These are phyloP conservation scores for Neotragus pygmaeus DNA, from an alignment of 2,113 vertebrate species.

Conservation along the genomic window DNA sequence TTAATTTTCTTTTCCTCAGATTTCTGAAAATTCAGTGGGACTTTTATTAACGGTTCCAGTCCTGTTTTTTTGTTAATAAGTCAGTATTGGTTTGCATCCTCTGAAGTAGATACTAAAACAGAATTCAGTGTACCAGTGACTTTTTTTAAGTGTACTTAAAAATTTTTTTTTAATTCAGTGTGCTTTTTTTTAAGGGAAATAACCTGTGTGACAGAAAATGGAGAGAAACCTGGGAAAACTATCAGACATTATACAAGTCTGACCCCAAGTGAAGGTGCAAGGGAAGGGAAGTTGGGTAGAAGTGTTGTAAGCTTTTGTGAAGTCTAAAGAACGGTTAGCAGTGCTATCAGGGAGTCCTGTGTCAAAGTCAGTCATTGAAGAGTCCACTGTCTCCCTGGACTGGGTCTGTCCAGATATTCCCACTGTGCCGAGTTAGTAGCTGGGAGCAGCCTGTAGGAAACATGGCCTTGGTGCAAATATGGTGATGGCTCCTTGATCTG, in stretches of 20 bases:
- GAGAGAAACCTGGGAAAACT: background rate
- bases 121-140: background rate
- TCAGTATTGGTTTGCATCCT: background rate
- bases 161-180: too few relatives aligned
- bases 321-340: background rate
- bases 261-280: background rate
- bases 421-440: rapidly evolving
- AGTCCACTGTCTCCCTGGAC: background rate
- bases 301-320: background rate
- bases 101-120: background rate
- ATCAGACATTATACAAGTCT: background rate
- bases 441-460: background rate
- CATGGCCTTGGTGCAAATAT: background rate
- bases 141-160: background rate
- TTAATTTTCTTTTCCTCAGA: background rate
- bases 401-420: background rate
- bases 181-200: background rate
- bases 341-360: too few relatives aligned
- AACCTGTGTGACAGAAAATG: background rate
- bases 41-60: background rate
- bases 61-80: background rate
- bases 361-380: background rate
- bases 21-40: background rate
- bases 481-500: too few relatives aligned
- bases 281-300: background rate